Base-by-base conservation (phyloP, 2,888 invertebrate genomes). In the Archaeoteleia sp. region DNA sequence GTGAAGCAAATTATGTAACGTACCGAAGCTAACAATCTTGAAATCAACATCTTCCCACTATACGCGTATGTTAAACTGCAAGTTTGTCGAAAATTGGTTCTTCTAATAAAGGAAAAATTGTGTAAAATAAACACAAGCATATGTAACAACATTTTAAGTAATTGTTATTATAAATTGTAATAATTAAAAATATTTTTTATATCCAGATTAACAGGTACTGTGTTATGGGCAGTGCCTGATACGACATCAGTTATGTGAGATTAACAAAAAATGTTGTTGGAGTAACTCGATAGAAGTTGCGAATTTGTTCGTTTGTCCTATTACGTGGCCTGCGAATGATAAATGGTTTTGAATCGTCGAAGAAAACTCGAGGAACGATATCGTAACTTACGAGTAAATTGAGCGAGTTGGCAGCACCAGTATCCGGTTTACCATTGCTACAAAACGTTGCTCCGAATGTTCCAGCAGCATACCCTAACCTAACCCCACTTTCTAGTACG, bases 321-420 rank as follows among this genome's bases (percentile, higher is more conserved):
- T 71, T 71, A 57, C 61, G 40, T 58, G 65, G 54, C 53, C 60
- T 67, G 70, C 62, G 29, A 60, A 66, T 67, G 57, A 67, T 67
- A 53, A 58, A 72, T 45, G 60, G 45, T 54, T 46, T 40, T 13
- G 20, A 55, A 51, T 55, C 40, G 58, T 25, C 40, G 58, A 25
- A 37, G 60, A 35, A 57, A 70, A 72, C 54, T 37, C 43, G 67
- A 27, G 39, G 43, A 55, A 40, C 57, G 46, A 45, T 54, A 51
- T 39, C 67, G 62, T 72, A 74, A 70, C 62, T 73, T 60, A 61
- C 61, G 46, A 61, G 53, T 30, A 71, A 75, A 74, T 73, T 72
- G 61, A 72, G 62, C 42, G 65, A 72, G 65, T 67, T 67, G 60
- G 60, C 60, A 67, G 58, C 17, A 14, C 30, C 34, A 40, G 57